Evolutionary conservation across 2,797 vertebrate genomes (phyloP), one percentile per base, ranked within the genome.

Genomic region (Schizopygopsis malacanthus): DNA sequence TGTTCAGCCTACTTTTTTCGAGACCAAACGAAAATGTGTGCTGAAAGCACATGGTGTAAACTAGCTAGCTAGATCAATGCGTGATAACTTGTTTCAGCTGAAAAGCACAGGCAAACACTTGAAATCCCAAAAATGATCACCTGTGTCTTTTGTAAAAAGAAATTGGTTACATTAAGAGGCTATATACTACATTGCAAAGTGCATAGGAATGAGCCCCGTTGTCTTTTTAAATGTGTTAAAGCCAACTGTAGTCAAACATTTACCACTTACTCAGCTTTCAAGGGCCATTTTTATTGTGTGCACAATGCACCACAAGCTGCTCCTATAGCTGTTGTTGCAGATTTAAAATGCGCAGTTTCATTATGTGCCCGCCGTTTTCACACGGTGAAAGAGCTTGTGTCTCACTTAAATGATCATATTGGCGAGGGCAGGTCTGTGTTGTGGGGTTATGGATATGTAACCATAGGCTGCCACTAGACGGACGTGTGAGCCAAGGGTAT

Each of bases 261-360:
- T 78, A 82, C 43, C 2, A 87, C 82, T 50, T 88, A 87, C 78
- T 81, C 72, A 4, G 59, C 79, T 75, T 89, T 88, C n/a, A 89
- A 83, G 52, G 67, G 52, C 2, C 78, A 87, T 84, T 88, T 85
- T 63, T 87, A 87, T 73, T 3, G 67, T 28, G 69, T 56, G 47
- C 69, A 82, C 37, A 59, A 82, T 82, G 81, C 33, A 41, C 67
- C 50, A 5, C 65, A 28, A 13, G 25, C 65, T 67, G 25, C 28
- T 67, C 25, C 65, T 37, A 67, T 6, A 67, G 37, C 37, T 39
- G 37, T 39, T 28, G 28, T 28, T 39, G 37, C 37, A 3, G 37
- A 39, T 39, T 39, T 39, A 39, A 39, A 39, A 39, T 39, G 37
- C 4, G 37, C 37, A 39, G 37, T 39, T 39, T 39, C 37, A 39